Evolutionary conservation across 2,797 vertebrate species (phyloP), one percentile per base, ranked within the genome.

Genomic region (Pseudocheirus occidentalis): DNA sequence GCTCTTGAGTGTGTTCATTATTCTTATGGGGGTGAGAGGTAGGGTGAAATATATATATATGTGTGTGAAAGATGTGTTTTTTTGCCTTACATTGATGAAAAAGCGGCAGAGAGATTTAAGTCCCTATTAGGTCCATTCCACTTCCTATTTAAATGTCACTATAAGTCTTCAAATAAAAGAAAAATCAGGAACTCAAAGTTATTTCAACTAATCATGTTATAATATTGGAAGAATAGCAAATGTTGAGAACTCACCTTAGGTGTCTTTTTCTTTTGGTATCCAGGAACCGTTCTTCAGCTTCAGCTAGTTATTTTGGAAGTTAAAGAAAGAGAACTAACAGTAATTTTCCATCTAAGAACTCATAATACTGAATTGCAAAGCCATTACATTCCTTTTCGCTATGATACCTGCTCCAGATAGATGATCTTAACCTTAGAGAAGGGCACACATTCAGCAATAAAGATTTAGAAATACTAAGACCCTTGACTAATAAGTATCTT

Each of bases 171-270:
- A 90, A 87, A 95, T 94, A 90, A 91, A 90, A 94, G 91, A 94
- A 93, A 94, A 95, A 94, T 34, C 4, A 66, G 1, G 1, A n/a
- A 56, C 73, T 9, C 46, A 94, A 81, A 94, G 91, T 95, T 95
- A 89, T 90, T 95, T 94, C 93, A 94, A 34, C 90, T 94, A 90
- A 54, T 16, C 95, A 27, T 87, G 58, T 94, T 93, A 95, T 94
- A 29, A 21, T 55, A 28, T 34, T 89, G 62, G 94, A 95, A 94
- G 93, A 93, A 93, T 94, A 94, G 34, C 55, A 6, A 21, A 87
- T 90, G 92, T 93, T 14, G 27, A 95, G 93, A 93, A 87, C 10
- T 87, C 28, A 5, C 24, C 12, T 93, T 66, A 90, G 1, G 21
- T 96, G 53, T 1, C 40, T 93, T 62, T 62, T 14, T 40, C 34